A percentile compares a stretch with the other conserved stretches of the same genome.
These are phyloP conservation scores for human DNA, from an alignment of 2,113 vertebrate species.

Conservation along the genomic window GRCh38 chr1:187937001-187937500, in stretches of 20 bases:
- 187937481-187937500: neutral
- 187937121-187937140: neutral
- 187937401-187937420: neutral
- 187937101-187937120: neutral
- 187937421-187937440: neutral
- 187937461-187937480: neutral
- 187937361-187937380: no score
- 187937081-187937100: neutral
- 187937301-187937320: fast-evolving
- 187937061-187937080: neutral
- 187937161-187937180: neutral
- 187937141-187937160: neutral
- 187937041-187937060: neutral
- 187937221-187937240: fast-evolving
- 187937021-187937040: neutral
- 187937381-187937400: neutral
- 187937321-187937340: neutral
- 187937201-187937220: neutral
- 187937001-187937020: neutral
- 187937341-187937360: neutral
- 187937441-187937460: neutral
- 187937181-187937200: neutral
- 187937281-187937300: neutral
- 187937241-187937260: neutral
- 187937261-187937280: neutral